phyloP scores from a whole-genome alignment of 2,888 invertebrate species.

The Hypena proboscidalis region DNA sequence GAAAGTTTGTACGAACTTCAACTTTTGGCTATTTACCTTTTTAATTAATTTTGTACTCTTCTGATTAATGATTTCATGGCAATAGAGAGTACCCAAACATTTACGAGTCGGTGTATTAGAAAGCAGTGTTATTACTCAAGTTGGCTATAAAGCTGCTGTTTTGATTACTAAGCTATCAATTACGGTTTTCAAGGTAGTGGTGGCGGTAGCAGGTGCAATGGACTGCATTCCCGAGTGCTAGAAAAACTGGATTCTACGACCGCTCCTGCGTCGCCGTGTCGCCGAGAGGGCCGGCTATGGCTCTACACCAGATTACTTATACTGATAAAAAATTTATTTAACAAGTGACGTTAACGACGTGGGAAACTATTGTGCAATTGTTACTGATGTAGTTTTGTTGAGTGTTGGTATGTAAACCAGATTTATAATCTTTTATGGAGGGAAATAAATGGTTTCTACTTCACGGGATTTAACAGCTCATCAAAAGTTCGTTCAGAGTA shows the following conservation, averaged over 20 bases:
- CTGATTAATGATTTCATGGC: slow-evolving; percentile 6
- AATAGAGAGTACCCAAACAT: slow-evolving; percentile 10
- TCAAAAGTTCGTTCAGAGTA: no score
- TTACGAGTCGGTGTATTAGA: slow-evolving; percentile 20
- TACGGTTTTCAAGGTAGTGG: slow-evolving; percentile 51
- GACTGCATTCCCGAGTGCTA: slow-evolving; percentile 77
- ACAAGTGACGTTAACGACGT: slow-evolving; percentile 51
- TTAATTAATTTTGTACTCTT: not conserved
- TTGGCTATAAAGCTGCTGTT: slow-evolving; percentile 35
- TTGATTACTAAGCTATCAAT: slow-evolving; percentile 54
- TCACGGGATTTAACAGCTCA: no score
- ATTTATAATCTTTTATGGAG: no score
- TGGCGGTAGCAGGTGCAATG: slow-evolving; percentile 70
- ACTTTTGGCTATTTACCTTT: slow-evolving; percentile 2
- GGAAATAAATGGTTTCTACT: no score
- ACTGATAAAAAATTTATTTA: slow-evolving; percentile 65
- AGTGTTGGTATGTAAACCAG: no score
- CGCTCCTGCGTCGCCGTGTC: slow-evolving; percentile 46
- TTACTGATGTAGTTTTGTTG: not conserved
- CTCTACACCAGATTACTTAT: slow-evolving; percentile 67
- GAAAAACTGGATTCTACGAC: slow-evolving; percentile 77
- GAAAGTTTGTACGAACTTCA: slow-evolving; percentile 2
- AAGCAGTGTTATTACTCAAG: slow-evolving; percentile 33
- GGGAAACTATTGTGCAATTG: slow-evolving; percentile 48
- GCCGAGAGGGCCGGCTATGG: slow-evolving; percentile 40